Evolutionary conservation across 2,888 invertebrate species (phyloP).

Genomic region (Caenorhabditis becei): DNA sequence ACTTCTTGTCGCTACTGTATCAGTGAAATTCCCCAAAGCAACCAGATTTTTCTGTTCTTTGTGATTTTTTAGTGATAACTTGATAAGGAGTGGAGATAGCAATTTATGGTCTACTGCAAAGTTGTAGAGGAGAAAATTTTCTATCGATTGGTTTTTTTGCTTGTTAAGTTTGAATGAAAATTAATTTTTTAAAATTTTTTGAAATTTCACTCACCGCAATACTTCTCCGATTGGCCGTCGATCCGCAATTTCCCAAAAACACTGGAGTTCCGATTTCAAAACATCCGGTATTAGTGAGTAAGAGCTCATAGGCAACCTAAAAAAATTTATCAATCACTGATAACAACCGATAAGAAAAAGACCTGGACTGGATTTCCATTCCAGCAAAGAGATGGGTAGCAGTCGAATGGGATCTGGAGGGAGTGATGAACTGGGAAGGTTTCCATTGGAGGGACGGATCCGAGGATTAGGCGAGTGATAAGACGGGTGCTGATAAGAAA

Average conservation of each 20-base stretch:
- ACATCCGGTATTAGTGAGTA: conserved; percentile 58
- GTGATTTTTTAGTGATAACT: no score
- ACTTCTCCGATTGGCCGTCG: conserved; percentile 25
- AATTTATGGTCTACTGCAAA: no score
- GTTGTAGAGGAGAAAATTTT: no score
- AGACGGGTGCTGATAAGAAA: conserved; percentile 40
- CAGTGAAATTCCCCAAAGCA: no score
- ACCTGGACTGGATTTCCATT: conserved; percentile 60
- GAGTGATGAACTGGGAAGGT: conserved; percentile 44
- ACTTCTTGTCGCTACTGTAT: no score
- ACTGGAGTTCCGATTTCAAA: conserved; percentile 68
- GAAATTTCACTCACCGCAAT: conserved; percentile 50
- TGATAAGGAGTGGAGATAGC: no score
- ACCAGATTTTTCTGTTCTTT: no score
- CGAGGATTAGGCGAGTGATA: conserved; percentile 43
- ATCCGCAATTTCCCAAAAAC: conserved; percentile 60
- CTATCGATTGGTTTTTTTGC: no score
- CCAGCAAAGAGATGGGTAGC: conserved; percentile 55
- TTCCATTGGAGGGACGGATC: conserved; percentile 35
- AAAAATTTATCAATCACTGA: no score
- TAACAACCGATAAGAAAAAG: neutral
- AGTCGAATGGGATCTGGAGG: conserved; percentile 54
- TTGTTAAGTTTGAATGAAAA: no score
- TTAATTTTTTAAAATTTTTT: no score
- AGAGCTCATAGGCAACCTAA: conserved; percentile 62